Conservation (phyloP, 2,888 invertebrate species). For the Drosophila borborema region DNA sequence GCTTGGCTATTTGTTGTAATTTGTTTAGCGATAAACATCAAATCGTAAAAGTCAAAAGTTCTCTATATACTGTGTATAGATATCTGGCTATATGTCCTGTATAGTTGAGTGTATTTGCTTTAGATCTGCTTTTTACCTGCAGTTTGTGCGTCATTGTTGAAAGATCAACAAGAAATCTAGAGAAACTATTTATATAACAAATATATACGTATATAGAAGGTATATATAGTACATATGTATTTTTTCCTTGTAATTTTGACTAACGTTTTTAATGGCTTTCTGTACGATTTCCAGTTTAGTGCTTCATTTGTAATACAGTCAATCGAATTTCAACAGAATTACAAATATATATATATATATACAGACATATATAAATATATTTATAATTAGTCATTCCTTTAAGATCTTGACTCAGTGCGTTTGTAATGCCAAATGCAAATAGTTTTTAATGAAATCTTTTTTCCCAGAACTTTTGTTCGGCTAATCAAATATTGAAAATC, state of each 20-base stretch:
- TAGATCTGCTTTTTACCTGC: slow-evolving; percentile 43
- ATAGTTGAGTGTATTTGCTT: slow-evolving; percentile 39
- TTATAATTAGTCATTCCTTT: not conserved
- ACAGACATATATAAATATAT: not conserved
- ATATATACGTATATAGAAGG: slow-evolving; percentile 7
- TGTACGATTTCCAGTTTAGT: slow-evolving; percentile 18
- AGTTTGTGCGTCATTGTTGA: slow-evolving; percentile 51
- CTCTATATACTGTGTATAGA: slow-evolving; percentile 16
- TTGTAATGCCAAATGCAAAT: slow-evolving; percentile 42
- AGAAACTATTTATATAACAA: slow-evolving; percentile 37
- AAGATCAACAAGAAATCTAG: slow-evolving; percentile 27
- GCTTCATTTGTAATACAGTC: slow-evolving; percentile 39
- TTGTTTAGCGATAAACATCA: slow-evolving; percentile 62
- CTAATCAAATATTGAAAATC: slow-evolving; percentile 38
- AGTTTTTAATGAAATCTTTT: slow-evolving; percentile 36
- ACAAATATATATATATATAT: not conserved
- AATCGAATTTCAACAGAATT: slow-evolving; percentile 41
- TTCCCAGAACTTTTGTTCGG: slow-evolving; percentile 32
- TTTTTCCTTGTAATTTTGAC: slow-evolving; percentile 49
- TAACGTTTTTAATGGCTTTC: slow-evolving; percentile 24
- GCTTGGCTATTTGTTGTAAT: slow-evolving; percentile 61
- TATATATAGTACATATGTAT: not conserved
- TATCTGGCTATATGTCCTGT: slow-evolving; percentile 19
- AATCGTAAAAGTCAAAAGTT: slow-evolving; percentile 63
- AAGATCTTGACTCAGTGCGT: slow-evolving; percentile 25